A percentile compares a stretch with the other conserved stretches of the same genome.
Evolutionary conservation across 2,797 vertebrate genomes (phyloP).

Genomic region (Ispidina lecontei): DNA sequence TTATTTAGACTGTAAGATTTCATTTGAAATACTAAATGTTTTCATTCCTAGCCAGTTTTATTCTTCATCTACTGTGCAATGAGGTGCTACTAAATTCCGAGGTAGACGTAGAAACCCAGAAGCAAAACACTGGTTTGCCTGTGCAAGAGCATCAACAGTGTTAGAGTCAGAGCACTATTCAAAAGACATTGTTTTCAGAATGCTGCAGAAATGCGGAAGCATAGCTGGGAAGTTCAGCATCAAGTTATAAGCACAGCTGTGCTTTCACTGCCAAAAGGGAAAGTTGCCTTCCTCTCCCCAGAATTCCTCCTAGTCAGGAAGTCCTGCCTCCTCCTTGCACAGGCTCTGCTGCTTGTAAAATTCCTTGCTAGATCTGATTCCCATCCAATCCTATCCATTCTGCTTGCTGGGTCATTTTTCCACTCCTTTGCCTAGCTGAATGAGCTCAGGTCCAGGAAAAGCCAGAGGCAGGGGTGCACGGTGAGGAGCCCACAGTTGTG

Average conservation of each 20-base stretch:
- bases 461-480: accelerated
- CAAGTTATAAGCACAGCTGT: background rate
- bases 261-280: background rate
- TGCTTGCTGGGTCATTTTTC: background rate
- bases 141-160: conserved; percentile 18
- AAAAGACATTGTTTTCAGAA: conserved; percentile 47
- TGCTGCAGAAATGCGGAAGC: conserved; percentile 51
- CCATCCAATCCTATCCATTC: background rate
- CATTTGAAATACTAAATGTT: background rate
- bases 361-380: background rate
- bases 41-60: background rate
- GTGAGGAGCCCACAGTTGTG: background rate
- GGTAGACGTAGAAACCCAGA: conserved; percentile 30
- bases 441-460: background rate
- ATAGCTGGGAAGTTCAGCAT: background rate
- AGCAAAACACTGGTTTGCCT: background rate
- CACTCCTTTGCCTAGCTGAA: background rate
- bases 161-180: conserved; percentile 41
- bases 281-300: background rate
- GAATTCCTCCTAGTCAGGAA: background rate
- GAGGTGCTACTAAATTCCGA: background rate
- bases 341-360: background rate
- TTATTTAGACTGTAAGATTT: background rate
- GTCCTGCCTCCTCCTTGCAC: background rate
- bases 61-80: background rate